Evolutionary conservation across 1,140 invertebrate species (phyloP), one percentile per base, ranked within the genome.

Genomic region (Hycleus cichorii): DNA sequence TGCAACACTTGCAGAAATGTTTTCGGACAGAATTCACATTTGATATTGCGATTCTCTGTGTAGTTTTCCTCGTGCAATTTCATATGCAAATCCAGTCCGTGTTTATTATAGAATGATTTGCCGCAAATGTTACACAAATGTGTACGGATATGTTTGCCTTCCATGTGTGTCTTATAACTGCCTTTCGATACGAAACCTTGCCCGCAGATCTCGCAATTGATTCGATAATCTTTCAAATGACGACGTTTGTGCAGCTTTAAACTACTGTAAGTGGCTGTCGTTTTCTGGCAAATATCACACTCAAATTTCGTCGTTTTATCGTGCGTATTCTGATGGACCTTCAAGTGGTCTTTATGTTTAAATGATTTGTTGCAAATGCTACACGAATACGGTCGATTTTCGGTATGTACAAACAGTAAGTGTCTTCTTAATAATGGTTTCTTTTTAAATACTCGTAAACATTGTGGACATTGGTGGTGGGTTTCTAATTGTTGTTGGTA

Each of bases 241-340:
- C 82, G 80, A 32, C 81, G 75, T 4, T 80, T 72, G 65, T 90
- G 87, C 32, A 32, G 32, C 7, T 32, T 32, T 32, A 32, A 32
- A 32, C 32, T 32, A 32, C 7, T 32, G 32, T 32, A 32, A 32
- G 32, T 32, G 4, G 32, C 32, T 4, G 32, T 32, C 4, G 32
- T 32, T 32, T 32, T 32, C 32, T 32, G 32, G 32, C 32, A 32
- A 32, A 32, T 32, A 32, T 32, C 32, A 32, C 32, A 32, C 7
- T 32, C 32, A 7, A 32, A 32, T 32, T 32, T 32, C 32, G 32
- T 32, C 32, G 32, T 32, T 32, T 32, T 32, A 32, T 32, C 32
- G 32, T 32, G 32, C 32, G 32, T 32, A 7, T 32, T 32, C 7
- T 32, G 32, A 32, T 32, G 32, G 32, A 7, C 32, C 3, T 32